A percentile compares a stretch with the other conserved stretches of the same genome.
Conservation (phyloP, 2,113 vertebrate species). For the Eublepharis macularius region DNA sequence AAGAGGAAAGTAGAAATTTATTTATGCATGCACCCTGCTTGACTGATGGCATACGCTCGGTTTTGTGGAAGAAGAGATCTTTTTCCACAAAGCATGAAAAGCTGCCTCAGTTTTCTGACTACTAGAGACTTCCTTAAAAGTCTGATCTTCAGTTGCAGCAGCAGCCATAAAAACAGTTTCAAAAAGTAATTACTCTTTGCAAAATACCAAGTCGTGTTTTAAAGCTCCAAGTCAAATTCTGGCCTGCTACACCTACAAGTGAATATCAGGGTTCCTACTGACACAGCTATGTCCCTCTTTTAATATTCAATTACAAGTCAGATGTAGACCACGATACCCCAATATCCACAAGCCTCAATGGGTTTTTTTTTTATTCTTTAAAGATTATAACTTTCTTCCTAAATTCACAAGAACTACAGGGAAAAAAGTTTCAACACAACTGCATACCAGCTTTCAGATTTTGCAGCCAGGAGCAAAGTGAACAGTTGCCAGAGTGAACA, state of each 20-base stretch:
- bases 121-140: not conserved
- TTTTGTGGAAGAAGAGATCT: not conserved
- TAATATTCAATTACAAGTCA: not conserved
- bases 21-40: not conserved
- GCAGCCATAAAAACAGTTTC: not conserved
- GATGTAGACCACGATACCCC: not conserved
- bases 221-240: not conserved
- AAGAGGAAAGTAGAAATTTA: not conserved
- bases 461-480: not conserved
- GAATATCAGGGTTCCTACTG: not conserved
- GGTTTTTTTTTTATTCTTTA: not conserved
- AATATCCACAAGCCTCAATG: not conserved
- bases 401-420: not conserved
- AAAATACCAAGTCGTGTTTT: not conserved
- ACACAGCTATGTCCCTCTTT: too few relatives aligned
- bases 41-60: not conserved
- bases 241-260: not conserved
- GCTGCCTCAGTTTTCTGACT: not conserved
- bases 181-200: not conserved
- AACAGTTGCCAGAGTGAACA: not conserved
- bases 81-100: not conserved
- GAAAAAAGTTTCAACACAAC: not conserved
- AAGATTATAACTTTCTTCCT: not conserved
- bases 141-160: not conserved
- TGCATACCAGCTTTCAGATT: not conserved